Percentiles rank a stretch among this genome's conserved stretches.
Conservation (phyloP, 2,888 invertebrate species). For the Euplagia quadripunctaria region DNA sequence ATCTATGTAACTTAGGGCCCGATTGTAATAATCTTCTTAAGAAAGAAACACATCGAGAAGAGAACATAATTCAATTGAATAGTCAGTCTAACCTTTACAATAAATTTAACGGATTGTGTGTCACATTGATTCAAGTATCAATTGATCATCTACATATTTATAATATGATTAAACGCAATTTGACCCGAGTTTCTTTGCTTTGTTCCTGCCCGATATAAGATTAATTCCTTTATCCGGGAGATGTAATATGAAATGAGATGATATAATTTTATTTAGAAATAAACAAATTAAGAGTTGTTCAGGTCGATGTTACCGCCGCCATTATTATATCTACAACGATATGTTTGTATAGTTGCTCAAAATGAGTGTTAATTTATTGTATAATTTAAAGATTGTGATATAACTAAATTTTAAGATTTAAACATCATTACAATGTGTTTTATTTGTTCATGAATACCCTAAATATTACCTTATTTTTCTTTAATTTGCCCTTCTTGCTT, state of each 20-base stretch:
- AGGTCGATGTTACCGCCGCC: conserved; percentile 1
- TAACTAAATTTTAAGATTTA: conserved; percentile 38
- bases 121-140: background rate
- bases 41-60: background rate
- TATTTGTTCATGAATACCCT: background rate
- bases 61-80: background rate
- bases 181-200: background rate
- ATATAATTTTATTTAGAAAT: background rate
- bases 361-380: conserved; percentile 55
- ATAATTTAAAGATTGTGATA: conserved; percentile 54
- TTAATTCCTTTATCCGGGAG: background rate
- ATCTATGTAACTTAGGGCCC: background rate
- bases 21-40: too few species aligned
- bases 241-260: background rate
- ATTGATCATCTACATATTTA: background rate
- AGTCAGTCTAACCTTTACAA: background rate
- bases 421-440: background rate
- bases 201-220: background rate
- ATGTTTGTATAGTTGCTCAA: conserved; percentile 45
- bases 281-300: background rate
- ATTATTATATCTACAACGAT: conserved; percentile 23
- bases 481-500: too few species aligned
- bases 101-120: background rate
- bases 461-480: background rate
- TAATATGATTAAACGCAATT: background rate